Evolutionary conservation across 2,797 vertebrate genomes (phyloP).

Genomic region (Chelon labrosus): DNA sequence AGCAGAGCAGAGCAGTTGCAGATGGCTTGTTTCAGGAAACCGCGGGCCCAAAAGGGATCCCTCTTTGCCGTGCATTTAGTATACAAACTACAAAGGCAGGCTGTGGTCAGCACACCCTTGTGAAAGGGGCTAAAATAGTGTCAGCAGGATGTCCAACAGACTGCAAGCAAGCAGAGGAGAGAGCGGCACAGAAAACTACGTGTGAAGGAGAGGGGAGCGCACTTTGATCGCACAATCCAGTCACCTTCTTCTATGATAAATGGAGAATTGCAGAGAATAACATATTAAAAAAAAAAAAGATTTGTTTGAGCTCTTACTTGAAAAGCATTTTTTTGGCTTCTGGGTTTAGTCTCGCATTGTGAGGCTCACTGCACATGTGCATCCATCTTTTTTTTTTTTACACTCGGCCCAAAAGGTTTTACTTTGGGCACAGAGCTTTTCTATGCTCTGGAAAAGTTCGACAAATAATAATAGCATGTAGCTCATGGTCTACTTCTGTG

Average conservation of each 20-base stretch:
- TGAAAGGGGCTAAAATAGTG: constrained; percentile 85
- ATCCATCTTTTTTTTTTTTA: too few relatives aligned
- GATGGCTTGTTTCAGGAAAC: constrained; percentile 84
- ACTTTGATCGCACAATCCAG: background rate
- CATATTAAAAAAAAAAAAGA: background rate
- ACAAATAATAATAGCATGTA: background rate
- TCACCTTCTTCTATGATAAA: background rate
- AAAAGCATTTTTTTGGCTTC: too few relatives aligned
- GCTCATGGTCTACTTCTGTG: background rate
- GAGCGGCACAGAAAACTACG: constrained; percentile 35
- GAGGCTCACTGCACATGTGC: too few relatives aligned
- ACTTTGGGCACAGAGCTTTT: background rate
- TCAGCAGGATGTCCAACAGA: constrained; percentile 80
- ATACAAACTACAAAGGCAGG: constrained; percentile 85
- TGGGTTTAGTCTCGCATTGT: background rate
- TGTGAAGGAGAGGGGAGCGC: constrained; percentile 27
- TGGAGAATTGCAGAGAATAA: background rate
- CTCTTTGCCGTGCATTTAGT: constrained; percentile 81
- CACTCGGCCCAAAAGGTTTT: background rate
- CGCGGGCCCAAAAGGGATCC: constrained; percentile 78
- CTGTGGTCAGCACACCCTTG: constrained; percentile 82
- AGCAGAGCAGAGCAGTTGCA: constrained; percentile 76
- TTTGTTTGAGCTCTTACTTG: background rate
- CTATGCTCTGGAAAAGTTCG: background rate
- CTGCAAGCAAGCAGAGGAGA: constrained; percentile 58